A percentile compares a stretch with the other conserved stretches of the same genome.
Evolutionary conservation across 2,888 invertebrate genomes (phyloP).

Genomic region (Phalangium opilio): DNA sequence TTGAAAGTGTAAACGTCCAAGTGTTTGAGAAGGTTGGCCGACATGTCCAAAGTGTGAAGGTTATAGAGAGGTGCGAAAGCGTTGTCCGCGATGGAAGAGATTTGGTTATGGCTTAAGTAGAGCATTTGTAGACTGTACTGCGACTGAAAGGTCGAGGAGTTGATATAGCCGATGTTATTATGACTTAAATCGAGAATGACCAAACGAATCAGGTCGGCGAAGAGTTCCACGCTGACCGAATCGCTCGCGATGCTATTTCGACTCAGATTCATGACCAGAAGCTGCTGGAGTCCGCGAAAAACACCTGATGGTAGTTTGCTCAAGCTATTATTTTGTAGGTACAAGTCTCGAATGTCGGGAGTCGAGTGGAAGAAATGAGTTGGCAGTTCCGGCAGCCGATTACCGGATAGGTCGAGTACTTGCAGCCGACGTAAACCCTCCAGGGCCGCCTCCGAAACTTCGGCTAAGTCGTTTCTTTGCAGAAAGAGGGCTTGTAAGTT

Average conservation of each 20-base stretch:
- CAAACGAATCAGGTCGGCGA: conserved; percentile 70
- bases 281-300: conserved; percentile 38
- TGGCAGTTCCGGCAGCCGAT: conserved; percentile 62
- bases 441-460: conserved; percentile 52
- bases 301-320: conserved; percentile 67
- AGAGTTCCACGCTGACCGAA: conserved; percentile 71
- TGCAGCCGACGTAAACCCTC: conserved; percentile 60
- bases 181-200: conserved; percentile 71
- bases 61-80: conserved; percentile 84
- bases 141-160: conserved; percentile 67
- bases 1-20: conserved; percentile 73
- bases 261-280: conserved; percentile 46
- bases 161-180: conserved; percentile 61
- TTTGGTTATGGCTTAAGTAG: conserved; percentile 65
- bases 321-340: conserved; percentile 80
- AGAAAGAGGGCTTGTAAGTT: conserved; percentile 48
- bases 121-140: conserved; percentile 70
- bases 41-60: conserved; percentile 69
- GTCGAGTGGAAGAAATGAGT: conserved; percentile 61
- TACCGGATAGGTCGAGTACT: conserved; percentile 70
- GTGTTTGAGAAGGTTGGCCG: conserved; percentile 67
- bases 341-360: conserved; percentile 66
- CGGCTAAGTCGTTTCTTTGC: conserved; percentile 46
- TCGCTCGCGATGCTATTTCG: conserved; percentile 58
- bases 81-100: conserved; percentile 68